These are phyloP conservation scores for Drosophila eohydei DNA, from an alignment of 2,888 invertebrate genomes.

Conservation along the genomic window DNA sequence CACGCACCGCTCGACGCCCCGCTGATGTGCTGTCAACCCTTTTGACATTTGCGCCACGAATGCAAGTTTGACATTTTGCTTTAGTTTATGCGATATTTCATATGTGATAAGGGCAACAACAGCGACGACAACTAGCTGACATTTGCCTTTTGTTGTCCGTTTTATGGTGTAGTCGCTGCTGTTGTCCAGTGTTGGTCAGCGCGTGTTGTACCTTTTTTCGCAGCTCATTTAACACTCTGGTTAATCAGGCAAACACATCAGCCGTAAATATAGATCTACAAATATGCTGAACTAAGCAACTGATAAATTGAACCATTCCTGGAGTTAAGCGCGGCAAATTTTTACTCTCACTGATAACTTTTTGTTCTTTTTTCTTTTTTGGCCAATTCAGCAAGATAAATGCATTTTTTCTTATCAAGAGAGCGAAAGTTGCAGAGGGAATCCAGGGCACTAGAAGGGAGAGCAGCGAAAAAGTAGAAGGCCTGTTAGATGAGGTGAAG, in stretches of 20 bases:
- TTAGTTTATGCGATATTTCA: conserved; percentile 80
- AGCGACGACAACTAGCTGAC: conserved; percentile 52
- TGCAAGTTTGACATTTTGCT: conserved; percentile 77
- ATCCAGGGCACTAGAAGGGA: conserved; percentile 8
- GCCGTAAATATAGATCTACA: conserved; percentile 26
- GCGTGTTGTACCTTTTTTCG: conserved; percentile 49
- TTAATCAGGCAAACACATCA: conserved; percentile 37
- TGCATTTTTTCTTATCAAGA: conserved; percentile 51
- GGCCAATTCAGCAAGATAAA: conserved; percentile 50
- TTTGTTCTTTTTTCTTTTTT: conserved; percentile 4
- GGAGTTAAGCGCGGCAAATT: conserved; percentile 38
- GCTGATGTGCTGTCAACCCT: conserved; percentile 61
- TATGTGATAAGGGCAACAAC: conserved; percentile 65
- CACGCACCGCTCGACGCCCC: conserved; percentile 11
- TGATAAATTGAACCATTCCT: conserved; percentile 43
- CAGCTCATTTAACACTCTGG: conserved; percentile 67
- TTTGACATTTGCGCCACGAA: conserved; percentile 64
- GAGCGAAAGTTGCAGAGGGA: conserved; percentile 35
- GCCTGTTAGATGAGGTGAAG: conserved; percentile 12
- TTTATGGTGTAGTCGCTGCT: conserved; percentile 10
- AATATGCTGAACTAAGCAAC: conserved; percentile 42
- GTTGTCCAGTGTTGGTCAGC: conserved; percentile 46
- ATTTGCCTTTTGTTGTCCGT: conserved; percentile 43
- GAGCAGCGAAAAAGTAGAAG: background rate
- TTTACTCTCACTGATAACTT: conserved; percentile 48